phyloP scores from a whole-genome alignment of 2,888 invertebrate species.

The Keiferia lycopersicella region DNA sequence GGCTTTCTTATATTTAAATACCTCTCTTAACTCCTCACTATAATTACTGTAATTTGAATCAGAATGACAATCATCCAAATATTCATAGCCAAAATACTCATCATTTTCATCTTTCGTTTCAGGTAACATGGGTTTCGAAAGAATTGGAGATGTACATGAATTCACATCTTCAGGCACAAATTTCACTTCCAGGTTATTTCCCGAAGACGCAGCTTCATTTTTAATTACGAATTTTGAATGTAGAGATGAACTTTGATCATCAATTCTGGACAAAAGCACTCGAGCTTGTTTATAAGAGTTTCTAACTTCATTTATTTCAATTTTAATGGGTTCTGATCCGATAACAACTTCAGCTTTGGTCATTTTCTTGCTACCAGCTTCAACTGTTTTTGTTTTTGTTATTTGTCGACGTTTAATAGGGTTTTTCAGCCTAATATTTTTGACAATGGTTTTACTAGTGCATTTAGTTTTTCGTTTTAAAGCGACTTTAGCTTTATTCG shows the following conservation, averaged over 20 bases:
- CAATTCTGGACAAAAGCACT: not conserved
- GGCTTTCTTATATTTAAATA: not conserved
- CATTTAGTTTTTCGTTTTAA: no score
- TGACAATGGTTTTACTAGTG: not conserved
- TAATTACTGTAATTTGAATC: constrained; percentile 12
- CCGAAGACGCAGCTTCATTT: no score
- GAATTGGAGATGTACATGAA: no score
- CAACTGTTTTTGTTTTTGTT: no score
- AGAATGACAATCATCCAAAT: not conserved
- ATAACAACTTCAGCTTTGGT: not conserved
- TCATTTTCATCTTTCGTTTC: no score
- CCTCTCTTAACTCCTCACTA: not conserved
- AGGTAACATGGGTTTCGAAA: no score
- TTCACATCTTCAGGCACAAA: no score
- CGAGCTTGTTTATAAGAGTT: not conserved
- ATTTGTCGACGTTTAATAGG: not conserved
- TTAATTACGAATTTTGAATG: no score
- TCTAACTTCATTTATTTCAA: not conserved
- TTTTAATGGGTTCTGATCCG: not conserved
- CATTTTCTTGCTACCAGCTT: not conserved
- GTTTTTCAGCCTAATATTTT: not conserved
- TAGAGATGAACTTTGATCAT: not conserved
- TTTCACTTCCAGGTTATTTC: no score
- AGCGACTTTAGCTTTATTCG: not conserved
- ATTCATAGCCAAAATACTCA: not conserved